Conservation (phyloP, 2,113 vertebrate genomes). For the Actenoides hombroni region DNA sequence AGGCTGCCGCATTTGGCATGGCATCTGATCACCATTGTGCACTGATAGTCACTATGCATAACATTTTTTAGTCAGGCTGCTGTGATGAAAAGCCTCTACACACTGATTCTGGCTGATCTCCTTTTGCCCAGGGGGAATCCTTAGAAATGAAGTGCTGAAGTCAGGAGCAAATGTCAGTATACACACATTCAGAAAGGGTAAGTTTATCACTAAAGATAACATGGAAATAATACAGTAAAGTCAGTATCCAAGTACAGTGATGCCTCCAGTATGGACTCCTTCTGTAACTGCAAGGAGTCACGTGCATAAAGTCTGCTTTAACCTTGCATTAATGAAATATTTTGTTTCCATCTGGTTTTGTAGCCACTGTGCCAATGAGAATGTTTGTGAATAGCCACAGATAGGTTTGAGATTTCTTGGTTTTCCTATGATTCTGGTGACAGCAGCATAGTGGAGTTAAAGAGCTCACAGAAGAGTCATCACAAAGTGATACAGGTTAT, state of each 20-base stretch:
- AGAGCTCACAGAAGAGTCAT: not conserved
- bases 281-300: not conserved
- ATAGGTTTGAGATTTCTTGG: not conserved
- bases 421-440: not conserved
- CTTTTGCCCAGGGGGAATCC: constrained; percentile 1
- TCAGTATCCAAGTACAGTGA: not conserved
- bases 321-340: not conserved
- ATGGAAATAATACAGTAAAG: not conserved
- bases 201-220: not conserved
- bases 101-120: not conserved
- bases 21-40: not conserved
- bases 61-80: not conserved
- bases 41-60: not conserved
- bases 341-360: not conserved
- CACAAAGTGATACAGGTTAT: not conserved
- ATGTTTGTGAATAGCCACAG: not conserved
- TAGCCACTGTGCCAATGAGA: not conserved
- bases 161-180: not conserved
- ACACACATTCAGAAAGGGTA: not conserved
- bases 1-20: not conserved
- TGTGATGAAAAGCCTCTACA: not conserved
- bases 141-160: not conserved
- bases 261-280: not conserved
- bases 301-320: not conserved
- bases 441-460: not conserved